Evolutionary conservation across 2,113 vertebrate species (phyloP).

Genomic region (Noturus placidus): DNA sequence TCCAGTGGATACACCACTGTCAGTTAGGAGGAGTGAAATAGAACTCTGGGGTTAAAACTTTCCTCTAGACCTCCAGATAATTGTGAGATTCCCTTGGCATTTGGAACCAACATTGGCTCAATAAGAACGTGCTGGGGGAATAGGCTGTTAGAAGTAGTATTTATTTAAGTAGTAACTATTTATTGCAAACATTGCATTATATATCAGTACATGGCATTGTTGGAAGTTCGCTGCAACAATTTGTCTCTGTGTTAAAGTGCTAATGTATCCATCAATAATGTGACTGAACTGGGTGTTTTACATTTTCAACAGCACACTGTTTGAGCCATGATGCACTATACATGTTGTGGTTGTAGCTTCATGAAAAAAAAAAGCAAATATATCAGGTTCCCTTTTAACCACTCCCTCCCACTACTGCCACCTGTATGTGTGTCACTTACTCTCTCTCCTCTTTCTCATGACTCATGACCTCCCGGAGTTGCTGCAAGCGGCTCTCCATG

Average conservation of each 20-base stretch:
- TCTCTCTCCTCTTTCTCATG: constrained; percentile 82
- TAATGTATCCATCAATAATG: not conserved
- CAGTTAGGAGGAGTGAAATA: not conserved
- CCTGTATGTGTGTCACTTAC: constrained; percentile 69
- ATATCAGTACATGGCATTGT: not conserved
- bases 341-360: not conserved
- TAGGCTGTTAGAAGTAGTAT: not conserved
- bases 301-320: not conserved
- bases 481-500: constrained; percentile 80
- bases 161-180: not conserved
- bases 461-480: constrained; percentile 78
- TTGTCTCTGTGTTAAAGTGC: not conserved
- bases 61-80: not conserved
- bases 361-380: not conserved
- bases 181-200: not conserved
- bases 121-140: not conserved
- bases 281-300: not conserved
- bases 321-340: not conserved
- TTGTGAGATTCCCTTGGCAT: not conserved
- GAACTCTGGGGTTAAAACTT: not conserved
- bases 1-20: not conserved
- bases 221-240: not conserved
- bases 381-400: not conserved
- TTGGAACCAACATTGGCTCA: not conserved
- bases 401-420: not conserved